phyloP scores from a whole-genome alignment of 2,797 vertebrate genomes.

The Platalea minor region DNA sequence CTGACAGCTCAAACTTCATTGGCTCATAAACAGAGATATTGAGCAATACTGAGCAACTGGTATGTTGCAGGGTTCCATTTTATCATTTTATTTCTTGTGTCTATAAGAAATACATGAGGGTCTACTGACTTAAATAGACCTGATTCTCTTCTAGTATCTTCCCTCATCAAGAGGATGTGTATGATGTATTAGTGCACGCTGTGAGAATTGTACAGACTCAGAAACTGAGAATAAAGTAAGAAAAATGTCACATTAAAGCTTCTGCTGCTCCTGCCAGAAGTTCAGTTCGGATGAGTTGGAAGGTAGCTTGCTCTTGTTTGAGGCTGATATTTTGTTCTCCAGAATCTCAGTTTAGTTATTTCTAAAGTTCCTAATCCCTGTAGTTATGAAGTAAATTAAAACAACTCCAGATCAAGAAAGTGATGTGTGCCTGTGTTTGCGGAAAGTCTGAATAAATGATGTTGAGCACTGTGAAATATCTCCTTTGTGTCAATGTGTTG shows the following conservation, averaged over 20 bases:
- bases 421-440: neutral
- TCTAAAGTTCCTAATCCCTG: neutral
- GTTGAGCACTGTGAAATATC: neutral
- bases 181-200: neutral
- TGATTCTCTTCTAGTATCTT: neutral
- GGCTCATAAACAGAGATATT: neutral
- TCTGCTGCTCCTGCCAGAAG: neutral
- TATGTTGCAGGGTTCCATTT: neutral
- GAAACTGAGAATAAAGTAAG: neutral
- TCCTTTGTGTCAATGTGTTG: neutral
- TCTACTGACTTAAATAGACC: neutral
- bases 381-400: neutral
- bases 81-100: neutral
- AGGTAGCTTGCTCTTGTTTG: neutral
- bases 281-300: neutral
- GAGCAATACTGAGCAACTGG: neutral
- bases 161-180: neutral
- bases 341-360: neutral
- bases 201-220: neutral
- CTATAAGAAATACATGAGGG: neutral
- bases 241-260: neutral
- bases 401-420: neutral
- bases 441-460: neutral
- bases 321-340: neutral
- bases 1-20: neutral